These are phyloP conservation scores for Rhabditoides inermis DNA, from an alignment of 2,888 invertebrate genomes.

Conservation along the genomic window DNA sequence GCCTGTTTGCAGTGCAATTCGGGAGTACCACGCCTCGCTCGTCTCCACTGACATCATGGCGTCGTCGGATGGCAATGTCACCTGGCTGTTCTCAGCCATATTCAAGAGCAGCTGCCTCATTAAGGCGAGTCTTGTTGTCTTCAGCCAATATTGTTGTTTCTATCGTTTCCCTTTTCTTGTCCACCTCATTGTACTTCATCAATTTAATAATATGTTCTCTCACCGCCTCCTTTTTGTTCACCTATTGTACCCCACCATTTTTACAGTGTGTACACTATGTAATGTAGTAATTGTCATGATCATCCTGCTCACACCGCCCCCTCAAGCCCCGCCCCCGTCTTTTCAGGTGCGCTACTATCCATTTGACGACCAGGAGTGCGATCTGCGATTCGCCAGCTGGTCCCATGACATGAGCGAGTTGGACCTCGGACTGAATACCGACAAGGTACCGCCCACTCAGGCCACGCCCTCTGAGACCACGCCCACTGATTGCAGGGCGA, in stretches of 20 bases:
- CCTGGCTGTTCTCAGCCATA: constrained; percentile 60
- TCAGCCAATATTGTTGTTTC: too few species aligned
- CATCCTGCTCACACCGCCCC: too few species aligned
- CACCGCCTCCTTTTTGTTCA: too few species aligned
- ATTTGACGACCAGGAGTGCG: constrained; percentile 59
- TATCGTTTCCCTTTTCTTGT: too few species aligned
- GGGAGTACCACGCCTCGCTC: constrained; percentile 54
- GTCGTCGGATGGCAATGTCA: constrained; percentile 58
- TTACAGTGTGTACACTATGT: too few species aligned
- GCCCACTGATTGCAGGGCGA: constrained; percentile 60
- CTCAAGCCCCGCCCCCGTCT: too few species aligned
- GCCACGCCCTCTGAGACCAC: background rate
- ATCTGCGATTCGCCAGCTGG: constrained; percentile 60
- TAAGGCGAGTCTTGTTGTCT: too few species aligned
- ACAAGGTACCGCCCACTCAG: constrained; percentile 50
- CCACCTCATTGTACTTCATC: too few species aligned
- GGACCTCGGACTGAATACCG: constrained; percentile 67
- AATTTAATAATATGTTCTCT: too few species aligned
- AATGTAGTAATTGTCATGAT: too few species aligned
- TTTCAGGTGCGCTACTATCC: constrained; percentile 60
- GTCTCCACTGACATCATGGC: constrained; percentile 60
- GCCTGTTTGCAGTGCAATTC: constrained; percentile 50
- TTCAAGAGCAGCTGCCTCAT: constrained; percentile 59
- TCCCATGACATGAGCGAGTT: constrained; percentile 58
- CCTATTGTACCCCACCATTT: too few species aligned